Evolutionary conservation across 2,797 vertebrate species (phyloP).

Genomic region (Macropus fuliginosus): DNA sequence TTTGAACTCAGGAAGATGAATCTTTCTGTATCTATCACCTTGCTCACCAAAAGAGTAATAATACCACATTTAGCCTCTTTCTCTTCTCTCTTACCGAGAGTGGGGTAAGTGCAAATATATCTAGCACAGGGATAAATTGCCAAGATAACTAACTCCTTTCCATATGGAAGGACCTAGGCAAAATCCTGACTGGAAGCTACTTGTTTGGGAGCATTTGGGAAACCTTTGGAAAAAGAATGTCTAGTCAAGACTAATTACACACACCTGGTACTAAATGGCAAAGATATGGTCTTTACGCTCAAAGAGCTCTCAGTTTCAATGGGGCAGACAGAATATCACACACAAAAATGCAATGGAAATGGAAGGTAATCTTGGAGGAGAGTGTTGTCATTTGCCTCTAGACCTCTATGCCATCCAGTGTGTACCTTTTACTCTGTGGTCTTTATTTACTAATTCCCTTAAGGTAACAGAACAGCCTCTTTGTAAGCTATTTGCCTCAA

Average conservation of each 20-base stretch:
- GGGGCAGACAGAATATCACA: not conserved
- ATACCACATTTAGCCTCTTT: not conserved
- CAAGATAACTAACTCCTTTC: not conserved
- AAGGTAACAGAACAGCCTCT: not conserved
- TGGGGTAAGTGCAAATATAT: not conserved
- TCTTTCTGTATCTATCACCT: not conserved
- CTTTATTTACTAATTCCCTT: not conserved
- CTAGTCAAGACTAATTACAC: not conserved
- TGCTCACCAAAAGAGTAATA: not conserved
- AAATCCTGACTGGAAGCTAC: not conserved
- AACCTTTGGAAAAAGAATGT: not conserved
- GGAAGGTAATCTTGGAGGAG: not conserved
- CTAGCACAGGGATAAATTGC: not conserved
- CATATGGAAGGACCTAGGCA: not conserved
- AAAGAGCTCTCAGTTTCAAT: not conserved
- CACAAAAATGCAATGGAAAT: not conserved
- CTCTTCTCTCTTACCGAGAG: not conserved
- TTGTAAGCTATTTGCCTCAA: not conserved
- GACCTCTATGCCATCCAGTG: not conserved
- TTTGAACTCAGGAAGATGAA: not conserved
- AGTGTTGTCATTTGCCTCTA: not conserved
- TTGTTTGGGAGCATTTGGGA: slow-evolving; percentile 17
- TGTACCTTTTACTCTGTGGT: not conserved
- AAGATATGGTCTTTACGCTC: not conserved
- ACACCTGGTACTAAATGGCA: not conserved